Percentiles rank a stretch among this genome's conserved stretches.
phyloP scores from a whole-genome alignment of 2,113 vertebrate species.

The Uria lomvia region DNA sequence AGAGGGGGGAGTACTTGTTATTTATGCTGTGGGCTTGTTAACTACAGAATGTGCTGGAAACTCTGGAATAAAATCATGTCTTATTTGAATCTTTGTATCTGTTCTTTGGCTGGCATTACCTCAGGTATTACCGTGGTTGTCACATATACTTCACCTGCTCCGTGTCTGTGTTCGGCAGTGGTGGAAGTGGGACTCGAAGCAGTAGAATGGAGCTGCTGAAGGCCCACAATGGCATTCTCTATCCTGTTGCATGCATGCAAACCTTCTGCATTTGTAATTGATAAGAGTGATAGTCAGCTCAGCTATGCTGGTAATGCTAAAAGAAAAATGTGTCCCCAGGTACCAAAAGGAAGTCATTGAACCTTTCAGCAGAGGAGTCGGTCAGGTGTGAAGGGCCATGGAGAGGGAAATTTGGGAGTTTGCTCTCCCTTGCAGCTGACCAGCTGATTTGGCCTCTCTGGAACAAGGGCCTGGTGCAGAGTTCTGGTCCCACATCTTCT shows the following conservation, averaged over 20 bases:
- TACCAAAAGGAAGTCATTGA: neutral
- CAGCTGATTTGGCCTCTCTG: neutral
- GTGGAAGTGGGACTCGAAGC: neutral
- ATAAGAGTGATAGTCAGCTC: neutral
- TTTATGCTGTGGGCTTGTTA: neutral
- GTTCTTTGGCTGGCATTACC: neutral
- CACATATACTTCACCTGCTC: no score
- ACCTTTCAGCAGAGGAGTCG: neutral
- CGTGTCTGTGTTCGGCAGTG: neutral
- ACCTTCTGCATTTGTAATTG: neutral
- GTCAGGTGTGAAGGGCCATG: neutral
- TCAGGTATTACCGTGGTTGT: neutral
- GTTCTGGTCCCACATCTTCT: neutral
- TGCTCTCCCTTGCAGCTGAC: neutral
- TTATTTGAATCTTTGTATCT: neutral
- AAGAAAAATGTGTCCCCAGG: neutral
- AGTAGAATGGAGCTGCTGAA: neutral
- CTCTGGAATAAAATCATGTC: slow-evolving; percentile 16
- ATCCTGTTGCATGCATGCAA: fast-evolving
- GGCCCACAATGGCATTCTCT: neutral
- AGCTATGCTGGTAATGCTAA: neutral
- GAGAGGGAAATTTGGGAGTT: neutral
- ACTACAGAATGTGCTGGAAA: neutral
- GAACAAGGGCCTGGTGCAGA: neutral
- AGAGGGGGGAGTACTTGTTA: neutral